Base-by-base conservation (phyloP, 2,888 invertebrate species). In the Ormyrus thymus region DNA sequence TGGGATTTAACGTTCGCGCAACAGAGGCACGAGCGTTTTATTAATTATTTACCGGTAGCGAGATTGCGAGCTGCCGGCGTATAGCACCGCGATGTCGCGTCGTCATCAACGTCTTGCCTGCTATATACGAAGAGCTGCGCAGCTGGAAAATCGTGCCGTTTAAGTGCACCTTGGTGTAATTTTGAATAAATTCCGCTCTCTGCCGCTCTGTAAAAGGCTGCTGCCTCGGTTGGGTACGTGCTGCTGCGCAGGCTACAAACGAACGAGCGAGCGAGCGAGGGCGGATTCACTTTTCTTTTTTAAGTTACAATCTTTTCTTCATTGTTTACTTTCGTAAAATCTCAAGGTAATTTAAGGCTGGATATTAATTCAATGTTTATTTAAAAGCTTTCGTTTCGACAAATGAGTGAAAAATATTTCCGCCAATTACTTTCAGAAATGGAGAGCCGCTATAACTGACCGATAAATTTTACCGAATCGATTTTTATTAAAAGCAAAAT, bases 1-100 rank as follows among this genome's bases (percentile, higher is more conserved):
- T 48, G 64, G 53, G 58, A 70, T 71, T 71, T 72, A 59, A 72
- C 29, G 71, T 64, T 70, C 46, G 50, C 50, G 11, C 10, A 72
- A 66, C 29, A 53, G 45, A 64, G 48, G 29, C 59, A 55, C 10
- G n/a, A 66, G 51, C 43, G 51, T 76, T 70, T 66, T 72, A 66
- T 77, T 77, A 77, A 72, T 71, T 65, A 77, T 72, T 71, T 72
- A 66, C 58, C 59, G 15, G 61, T 15, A 72, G 55, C 29, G n/a
- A 55, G 55, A 68, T 56, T 46, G 56, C 48, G 15, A 29, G n/a
- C 2, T 15, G 53, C 48, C 8, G 45, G 45, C 43, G 45, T 4
- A 29, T 29, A 29, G 29, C 0, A 29, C 29, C 29, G 29, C 29
- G 29, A 29, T 29, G 29, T 29, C 29, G 29, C 29, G 29, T 4